Evolutionary conservation across 2,888 invertebrate species (phyloP).

Genomic region (Ormyrus rosae): DNA sequence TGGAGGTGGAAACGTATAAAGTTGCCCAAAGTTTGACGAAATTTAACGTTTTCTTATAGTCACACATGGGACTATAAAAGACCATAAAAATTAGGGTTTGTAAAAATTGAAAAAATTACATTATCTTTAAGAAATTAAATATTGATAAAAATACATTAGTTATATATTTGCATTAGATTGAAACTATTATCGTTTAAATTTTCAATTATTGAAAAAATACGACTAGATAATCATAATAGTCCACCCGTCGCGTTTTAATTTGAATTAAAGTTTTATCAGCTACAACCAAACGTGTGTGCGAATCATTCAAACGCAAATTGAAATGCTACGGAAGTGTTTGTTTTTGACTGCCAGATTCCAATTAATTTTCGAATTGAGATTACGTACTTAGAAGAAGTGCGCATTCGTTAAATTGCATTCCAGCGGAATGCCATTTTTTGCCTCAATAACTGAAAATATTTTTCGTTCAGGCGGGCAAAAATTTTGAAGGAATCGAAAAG

Average conservation of each 20-base stretch:
- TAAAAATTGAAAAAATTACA: too few relatives aligned
- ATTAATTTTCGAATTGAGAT: constrained; percentile 25
- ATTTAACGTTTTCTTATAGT: too few relatives aligned
- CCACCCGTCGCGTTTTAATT: neutral
- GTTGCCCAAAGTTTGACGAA: too few relatives aligned
- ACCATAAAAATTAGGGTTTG: too few relatives aligned
- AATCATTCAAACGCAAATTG: neutral
- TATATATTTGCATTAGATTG: too few relatives aligned
- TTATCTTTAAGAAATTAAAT: too few relatives aligned
- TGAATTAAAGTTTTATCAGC: constrained; percentile 1
- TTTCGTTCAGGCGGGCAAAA: neutral
- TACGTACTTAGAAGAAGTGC: neutral
- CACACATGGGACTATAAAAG: too few relatives aligned
- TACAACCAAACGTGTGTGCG: neutral
- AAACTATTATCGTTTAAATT: too few relatives aligned
- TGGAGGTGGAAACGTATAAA: too few relatives aligned
- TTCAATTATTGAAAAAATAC: too few relatives aligned
- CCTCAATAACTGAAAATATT: neutral
- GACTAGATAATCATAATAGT: too few relatives aligned
- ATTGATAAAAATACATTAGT: too few relatives aligned
- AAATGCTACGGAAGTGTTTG: constrained; percentile 3
- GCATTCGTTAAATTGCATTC: neutral
- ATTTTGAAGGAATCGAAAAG: neutral
- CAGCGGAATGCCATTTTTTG: neutral
- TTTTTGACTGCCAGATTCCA: constrained; percentile 1